Evolutionary conservation across 2,113 vertebrate species (phyloP).

Genomic region (Piprites chloris): DNA sequence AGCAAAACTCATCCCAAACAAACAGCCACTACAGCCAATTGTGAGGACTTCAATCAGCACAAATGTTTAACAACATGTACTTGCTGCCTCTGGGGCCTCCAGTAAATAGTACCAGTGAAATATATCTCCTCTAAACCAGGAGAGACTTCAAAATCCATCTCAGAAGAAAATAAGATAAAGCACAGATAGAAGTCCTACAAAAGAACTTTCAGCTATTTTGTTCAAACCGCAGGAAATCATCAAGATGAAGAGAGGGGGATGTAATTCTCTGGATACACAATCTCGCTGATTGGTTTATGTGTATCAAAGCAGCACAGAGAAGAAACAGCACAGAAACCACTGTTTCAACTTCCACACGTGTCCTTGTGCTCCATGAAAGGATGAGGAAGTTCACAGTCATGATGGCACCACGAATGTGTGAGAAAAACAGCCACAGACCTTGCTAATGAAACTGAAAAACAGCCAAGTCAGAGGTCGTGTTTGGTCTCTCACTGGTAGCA

Average conservation of each 20-base stretch:
- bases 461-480: neutral
- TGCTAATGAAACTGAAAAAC: neutral
- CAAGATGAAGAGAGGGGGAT: neutral
- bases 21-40: neutral
- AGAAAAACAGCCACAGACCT: neutral
- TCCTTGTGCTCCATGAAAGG: neutral
- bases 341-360: neutral
- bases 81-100: neutral
- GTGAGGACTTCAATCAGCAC: neutral
- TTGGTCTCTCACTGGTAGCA: neutral
- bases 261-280: neutral
- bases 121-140: neutral
- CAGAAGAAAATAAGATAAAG: neutral
- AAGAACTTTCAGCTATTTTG: neutral
- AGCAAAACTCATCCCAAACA: neutral
- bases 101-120: neutral
- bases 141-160: neutral
- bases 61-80: neutral
- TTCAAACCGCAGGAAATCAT: neutral
- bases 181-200: neutral
- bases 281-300: neutral
- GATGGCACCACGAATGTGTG: accelerated
- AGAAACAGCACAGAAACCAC: neutral
- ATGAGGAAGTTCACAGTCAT: neutral
- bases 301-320: neutral